A percentile compares a stretch with the other conserved stretches of the same genome.
phyloP scores from a whole-genome alignment of 2,113 vertebrate genomes.

The Semicossyphus pulcher region DNA sequence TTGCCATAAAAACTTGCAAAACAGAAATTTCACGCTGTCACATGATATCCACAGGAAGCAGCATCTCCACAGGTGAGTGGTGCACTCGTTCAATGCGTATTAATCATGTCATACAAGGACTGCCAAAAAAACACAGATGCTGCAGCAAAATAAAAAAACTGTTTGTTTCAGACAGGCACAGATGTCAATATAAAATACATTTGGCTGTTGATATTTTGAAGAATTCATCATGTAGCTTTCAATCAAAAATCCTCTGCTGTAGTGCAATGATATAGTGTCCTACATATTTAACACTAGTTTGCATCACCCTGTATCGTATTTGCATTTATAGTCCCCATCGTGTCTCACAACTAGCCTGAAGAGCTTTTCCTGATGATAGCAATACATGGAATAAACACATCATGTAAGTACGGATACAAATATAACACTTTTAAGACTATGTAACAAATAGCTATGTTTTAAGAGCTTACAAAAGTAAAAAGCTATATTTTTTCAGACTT shows the following conservation, averaged over 20 bases:
- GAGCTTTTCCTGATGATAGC: constrained; percentile 6
- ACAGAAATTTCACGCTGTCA: not conserved
- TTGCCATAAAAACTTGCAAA: constrained; percentile 3
- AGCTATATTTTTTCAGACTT: constrained; percentile 20
- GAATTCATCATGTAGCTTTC: not conserved
- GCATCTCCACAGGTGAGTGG: constrained; percentile 2
- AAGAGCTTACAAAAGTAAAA: constrained; percentile 49
- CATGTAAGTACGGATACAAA: constrained; percentile 17
- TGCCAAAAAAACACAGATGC: not conserved
- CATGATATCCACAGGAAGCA: constrained; percentile 8
- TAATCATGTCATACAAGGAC: not conserved
- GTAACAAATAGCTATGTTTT: too few species aligned
- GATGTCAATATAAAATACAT: not conserved
- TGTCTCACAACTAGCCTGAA: constrained; percentile 13
- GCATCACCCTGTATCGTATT: constrained; percentile 38
- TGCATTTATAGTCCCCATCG: constrained; percentile 33
- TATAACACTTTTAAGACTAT: not conserved
- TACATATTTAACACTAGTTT: constrained; percentile 8
- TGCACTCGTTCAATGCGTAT: not conserved
- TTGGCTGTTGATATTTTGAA: constrained; percentile 1
- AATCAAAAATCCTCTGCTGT: not conserved
- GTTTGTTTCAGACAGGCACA: constrained; percentile 9
- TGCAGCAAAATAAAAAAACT: not conserved
- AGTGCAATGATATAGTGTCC: constrained; percentile 14
- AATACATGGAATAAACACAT: constrained; percentile 11